Evolutionary conservation across 1,140 invertebrate genomes (phyloP), one percentile per base, ranked within the genome.

Genomic region (Anastrepha ludens): DNA sequence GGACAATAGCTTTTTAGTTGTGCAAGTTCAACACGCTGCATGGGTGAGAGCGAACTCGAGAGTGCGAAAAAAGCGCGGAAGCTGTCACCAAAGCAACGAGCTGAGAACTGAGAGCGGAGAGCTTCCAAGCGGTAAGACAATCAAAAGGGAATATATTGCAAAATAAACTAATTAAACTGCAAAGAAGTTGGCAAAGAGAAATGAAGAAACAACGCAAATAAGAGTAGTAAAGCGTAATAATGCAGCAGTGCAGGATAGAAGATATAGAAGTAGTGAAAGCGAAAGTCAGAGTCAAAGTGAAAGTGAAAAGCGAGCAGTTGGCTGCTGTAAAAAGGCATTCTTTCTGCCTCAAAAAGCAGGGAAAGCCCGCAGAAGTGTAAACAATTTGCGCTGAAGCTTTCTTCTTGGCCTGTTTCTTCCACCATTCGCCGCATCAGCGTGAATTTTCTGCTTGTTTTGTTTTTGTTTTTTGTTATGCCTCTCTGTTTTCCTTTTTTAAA

Each of bases 1-100:
- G 41, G 39, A 29, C n/a, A 81, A 81, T 29, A 81, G 74, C 74
- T 81, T 81, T 81, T 58, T 9, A 20, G 74, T 81, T 58, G 74
- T 20, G 74, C 50, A 81, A 55, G 74, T 55, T 81, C 9, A 50
- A 55, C 20, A 41, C 67, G 15, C 2, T 74, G 67, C 9, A 2
- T 11, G 17, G 60, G 50, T 9, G 9, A 55, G 9, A 74, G 15
- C 17, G 47, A n/a, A n/a, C 41, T 50, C 29, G 29, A 20, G n/a
- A n/a, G 15, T 15, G 20, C 8, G n/a, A 9, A 55, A 81, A 58
- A 81, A 8, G n/a, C 8, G 50, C 64, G n/a, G 74, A 81, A 81
- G 74, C 74, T 81, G 74, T n/a, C n/a, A 29, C 47, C 47, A 81
- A 44, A 55, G 67, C 39, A 74, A 74, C 67, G 11, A 47, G 11